Evolutionary conservation across 2,113 vertebrate species (phyloP).

Genomic region (Recurvirostra avosetta): DNA sequence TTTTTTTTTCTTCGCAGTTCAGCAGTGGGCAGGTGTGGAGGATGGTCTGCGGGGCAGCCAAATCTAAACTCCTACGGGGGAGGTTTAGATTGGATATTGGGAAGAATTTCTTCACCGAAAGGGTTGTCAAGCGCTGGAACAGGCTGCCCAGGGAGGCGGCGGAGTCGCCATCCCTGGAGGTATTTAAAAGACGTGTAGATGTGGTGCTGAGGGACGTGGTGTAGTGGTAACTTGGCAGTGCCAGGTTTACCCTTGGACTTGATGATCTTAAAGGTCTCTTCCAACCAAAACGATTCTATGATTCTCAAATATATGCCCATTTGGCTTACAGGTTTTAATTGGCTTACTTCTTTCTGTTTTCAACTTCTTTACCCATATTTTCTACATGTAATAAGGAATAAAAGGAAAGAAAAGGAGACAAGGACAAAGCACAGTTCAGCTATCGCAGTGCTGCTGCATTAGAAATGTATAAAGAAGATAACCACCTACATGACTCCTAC

Average conservation of each 20-base stretch:
- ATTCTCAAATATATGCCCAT: background rate
- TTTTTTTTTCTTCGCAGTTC: background rate
- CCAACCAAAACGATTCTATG: background rate
- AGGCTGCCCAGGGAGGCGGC: no score
- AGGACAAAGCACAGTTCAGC: background rate
- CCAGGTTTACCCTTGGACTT: background rate
- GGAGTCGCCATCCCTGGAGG: no score
- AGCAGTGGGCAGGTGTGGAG: background rate
- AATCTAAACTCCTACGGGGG: no score
- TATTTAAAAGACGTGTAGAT: no score
- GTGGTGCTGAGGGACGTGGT: no score
- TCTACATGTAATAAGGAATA: background rate
- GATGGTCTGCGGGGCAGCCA: background rate
- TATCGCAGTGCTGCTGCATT: background rate
- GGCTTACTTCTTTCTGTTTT: background rate
- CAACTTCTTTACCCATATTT: background rate
- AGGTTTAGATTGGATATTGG: no score
- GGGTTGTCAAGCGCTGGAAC: no score
- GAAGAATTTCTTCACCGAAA: no score
- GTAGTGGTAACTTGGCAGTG: background rate
- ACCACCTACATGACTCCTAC: slow-evolving; percentile 51
- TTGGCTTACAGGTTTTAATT: background rate
- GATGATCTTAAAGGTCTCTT: background rate
- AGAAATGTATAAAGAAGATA: slow-evolving; percentile 8
- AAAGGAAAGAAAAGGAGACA: background rate